Evolutionary conservation across 1,140 invertebrate genomes (phyloP).

Genomic region (Caenorhabditis brenneri): DNA sequence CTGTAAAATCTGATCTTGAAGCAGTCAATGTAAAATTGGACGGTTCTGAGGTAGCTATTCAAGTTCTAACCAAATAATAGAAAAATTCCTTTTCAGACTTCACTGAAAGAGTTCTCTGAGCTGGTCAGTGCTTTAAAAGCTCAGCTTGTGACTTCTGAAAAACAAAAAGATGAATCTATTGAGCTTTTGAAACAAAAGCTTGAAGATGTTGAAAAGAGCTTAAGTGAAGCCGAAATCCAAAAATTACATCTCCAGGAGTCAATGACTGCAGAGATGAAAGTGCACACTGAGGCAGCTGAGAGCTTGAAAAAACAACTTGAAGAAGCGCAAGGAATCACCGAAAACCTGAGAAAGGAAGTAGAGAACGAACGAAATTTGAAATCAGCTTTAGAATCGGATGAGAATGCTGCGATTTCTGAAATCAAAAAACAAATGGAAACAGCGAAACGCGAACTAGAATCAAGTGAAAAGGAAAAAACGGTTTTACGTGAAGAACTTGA

Average conservation of each 20-base stretch:
- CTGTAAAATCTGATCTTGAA: neutral
- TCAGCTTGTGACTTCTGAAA: neutral
- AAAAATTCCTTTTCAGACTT: constrained; percentile 18
- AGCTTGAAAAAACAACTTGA: neutral
- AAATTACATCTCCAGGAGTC: neutral
- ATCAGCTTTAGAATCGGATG: neutral
- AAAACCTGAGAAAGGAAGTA: neutral
- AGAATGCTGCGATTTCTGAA: neutral
- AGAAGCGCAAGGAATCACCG: neutral
- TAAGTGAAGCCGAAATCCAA: neutral
- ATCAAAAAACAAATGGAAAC: constrained; percentile 36
- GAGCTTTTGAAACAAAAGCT: neutral
- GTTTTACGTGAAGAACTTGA: neutral
- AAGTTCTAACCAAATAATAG: neutral
- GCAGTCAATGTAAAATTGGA: neutral
- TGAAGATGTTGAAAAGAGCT: neutral
- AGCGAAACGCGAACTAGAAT: neutral
- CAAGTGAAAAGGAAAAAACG: neutral
- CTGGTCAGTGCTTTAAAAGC: neutral
- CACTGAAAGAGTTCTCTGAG: neutral
- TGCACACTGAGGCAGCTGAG: neutral
- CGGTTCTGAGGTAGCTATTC: neutral
- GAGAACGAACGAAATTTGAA: constrained; percentile 1
- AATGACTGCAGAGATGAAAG: neutral
- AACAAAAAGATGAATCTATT: neutral